phyloP scores from a whole-genome alignment of 2,797 vertebrate genomes.

The Channallabes apus region DNA sequence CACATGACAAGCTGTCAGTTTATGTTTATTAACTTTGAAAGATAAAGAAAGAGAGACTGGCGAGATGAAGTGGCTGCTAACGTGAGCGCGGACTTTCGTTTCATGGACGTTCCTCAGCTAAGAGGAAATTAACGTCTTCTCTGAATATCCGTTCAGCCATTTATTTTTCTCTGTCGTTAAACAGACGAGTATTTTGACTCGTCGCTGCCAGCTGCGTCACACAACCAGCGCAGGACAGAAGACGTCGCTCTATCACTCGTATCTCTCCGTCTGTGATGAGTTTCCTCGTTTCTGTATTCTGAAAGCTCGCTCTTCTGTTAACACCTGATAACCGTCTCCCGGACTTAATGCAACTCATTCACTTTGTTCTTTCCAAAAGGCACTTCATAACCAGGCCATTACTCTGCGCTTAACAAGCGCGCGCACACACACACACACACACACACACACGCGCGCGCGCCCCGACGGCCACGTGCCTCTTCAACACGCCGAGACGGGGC shows the following conservation, averaged over 20 bases:
- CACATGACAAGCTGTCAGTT: not conserved
- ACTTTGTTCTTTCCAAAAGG: not conserved
- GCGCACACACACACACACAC: not conserved
- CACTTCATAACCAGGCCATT: not conserved
- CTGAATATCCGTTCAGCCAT: not conserved
- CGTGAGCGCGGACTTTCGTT: not conserved
- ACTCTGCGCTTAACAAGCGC: not conserved
- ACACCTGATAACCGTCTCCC: not conserved
- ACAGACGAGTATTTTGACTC: not conserved
- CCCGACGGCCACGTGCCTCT: not conserved
- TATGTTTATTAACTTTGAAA: not conserved
- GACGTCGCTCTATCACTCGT: not conserved
- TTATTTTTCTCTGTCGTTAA: not conserved
- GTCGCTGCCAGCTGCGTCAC: not conserved
- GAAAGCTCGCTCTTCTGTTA: not conserved
- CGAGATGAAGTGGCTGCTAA: not conserved
- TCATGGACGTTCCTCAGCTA: not conserved
- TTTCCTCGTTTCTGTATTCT: not conserved
- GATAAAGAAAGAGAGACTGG: not conserved
- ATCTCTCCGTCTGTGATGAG: not conserved
- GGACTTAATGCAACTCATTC: not conserved
- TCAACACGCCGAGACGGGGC: conserved; percentile 22
- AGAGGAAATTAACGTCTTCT: not conserved
- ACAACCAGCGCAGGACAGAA: too few relatives aligned
- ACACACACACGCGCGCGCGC: not conserved